These are phyloP conservation scores for Drosophila mimica DNA, from an alignment of 2,888 invertebrate species.

Conservation along the genomic window DNA sequence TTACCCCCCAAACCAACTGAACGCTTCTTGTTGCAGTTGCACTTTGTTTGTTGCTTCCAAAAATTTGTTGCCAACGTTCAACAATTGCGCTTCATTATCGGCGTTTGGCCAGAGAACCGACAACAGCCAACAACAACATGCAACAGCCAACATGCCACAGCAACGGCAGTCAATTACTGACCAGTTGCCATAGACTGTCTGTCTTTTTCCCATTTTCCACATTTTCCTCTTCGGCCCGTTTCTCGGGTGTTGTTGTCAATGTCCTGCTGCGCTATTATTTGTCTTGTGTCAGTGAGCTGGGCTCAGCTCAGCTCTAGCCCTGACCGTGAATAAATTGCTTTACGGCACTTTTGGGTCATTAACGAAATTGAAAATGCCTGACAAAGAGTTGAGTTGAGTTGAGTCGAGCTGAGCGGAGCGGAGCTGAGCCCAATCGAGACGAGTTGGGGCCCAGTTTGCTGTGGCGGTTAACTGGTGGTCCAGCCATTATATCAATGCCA, in stretches of 20 bases:
- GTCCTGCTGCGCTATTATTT: constrained; percentile 84
- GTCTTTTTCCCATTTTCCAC: constrained; percentile 24
- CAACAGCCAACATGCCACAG: constrained; percentile 32
- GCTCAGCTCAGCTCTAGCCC: constrained; percentile 25
- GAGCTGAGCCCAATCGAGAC: constrained; percentile 2
- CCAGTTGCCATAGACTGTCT: constrained; percentile 59
- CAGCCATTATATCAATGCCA: constrained; percentile 79
- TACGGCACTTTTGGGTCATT: constrained; percentile 83
- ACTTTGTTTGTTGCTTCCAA: constrained; percentile 51
- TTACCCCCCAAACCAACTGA: constrained; percentile 35
- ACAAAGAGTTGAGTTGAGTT: constrained; percentile 51
- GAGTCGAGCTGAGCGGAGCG: constrained; percentile 12
- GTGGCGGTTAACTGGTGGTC: constrained; percentile 19
- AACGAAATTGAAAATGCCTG: constrained; percentile 83
- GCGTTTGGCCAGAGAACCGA: constrained; percentile 64
- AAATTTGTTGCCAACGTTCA: constrained; percentile 69
- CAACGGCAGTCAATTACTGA: constrained; percentile 67
- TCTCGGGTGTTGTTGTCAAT: constrained; percentile 82
- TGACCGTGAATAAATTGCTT: constrained; percentile 80
- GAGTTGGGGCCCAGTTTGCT: constrained; percentile 3
- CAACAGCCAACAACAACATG: constrained; percentile 14
- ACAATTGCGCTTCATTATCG: constrained; percentile 81
- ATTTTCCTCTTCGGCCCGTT: constrained; percentile 28
- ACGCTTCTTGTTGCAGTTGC: constrained; percentile 60
- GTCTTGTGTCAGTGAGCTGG: constrained; percentile 73